phyloP scores from a whole-genome alignment of 2,888 invertebrate species.

The Dynastes grantii region DNA sequence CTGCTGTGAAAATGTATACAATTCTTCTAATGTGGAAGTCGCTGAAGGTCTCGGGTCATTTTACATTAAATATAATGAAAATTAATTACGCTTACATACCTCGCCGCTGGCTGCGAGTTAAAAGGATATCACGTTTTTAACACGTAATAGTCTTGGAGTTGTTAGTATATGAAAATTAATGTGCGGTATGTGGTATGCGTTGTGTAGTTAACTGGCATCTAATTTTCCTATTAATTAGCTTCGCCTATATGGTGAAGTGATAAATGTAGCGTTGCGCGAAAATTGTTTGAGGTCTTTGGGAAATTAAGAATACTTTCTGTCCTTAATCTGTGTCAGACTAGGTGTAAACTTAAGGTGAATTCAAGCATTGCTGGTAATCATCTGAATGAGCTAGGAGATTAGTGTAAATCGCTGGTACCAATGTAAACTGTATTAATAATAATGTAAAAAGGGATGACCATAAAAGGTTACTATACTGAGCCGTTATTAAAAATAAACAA shows the following conservation, averaged over 20 bases:
- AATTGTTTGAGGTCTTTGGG: background rate
- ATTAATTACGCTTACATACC: conserved; percentile 42
- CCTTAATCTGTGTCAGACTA: too few species aligned
- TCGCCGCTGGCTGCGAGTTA: conserved; percentile 25
- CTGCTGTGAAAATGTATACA: conserved; percentile 47
- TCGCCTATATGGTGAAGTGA: background rate
- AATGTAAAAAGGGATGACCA: too few species aligned
- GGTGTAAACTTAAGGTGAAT: too few species aligned
- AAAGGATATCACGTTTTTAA: conserved; percentile 42
- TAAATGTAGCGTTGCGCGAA: background rate
- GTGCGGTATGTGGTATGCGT: conserved; percentile 1
- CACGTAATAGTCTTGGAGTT: conserved; percentile 29
- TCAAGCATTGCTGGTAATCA: too few species aligned
- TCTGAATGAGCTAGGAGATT: too few species aligned
- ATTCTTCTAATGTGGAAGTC: conserved; percentile 45
- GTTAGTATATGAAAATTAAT: conserved; percentile 30
- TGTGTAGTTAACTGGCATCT: conserved; percentile 14
- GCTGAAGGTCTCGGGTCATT: conserved; percentile 46
- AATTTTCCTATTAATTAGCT: conserved; percentile 31
- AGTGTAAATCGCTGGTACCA: too few species aligned
- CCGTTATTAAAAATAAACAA: too few species aligned
- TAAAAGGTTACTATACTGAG: too few species aligned
- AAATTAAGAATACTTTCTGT: background rate
- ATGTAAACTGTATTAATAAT: too few species aligned
- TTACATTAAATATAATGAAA: conserved; percentile 44